A percentile compares a stretch with the other conserved stretches of the same genome.
These are phyloP conservation scores for Glandiceps talaboti DNA, from an alignment of 53 echinoderm and acorn worm species.

Conservation along the genomic window DNA sequence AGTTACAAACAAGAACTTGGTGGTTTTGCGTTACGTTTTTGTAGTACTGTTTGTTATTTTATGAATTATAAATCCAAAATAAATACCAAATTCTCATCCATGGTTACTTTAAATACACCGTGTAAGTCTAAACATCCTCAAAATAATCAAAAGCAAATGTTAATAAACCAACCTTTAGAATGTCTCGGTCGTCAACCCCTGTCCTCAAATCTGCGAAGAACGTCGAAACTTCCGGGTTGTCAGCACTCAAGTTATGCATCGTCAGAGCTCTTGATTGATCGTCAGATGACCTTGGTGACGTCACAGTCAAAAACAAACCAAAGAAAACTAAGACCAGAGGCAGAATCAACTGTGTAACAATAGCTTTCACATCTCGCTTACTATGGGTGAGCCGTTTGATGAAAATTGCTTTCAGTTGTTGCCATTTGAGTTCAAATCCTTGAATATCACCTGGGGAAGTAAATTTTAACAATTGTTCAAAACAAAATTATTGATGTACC, in stretches of 20 bases:
- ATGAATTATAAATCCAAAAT: no score
- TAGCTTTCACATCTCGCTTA: constrained; percentile 65
- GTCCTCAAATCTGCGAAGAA: constrained; percentile 71
- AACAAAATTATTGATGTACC: no score
- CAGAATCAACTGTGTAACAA: constrained; percentile 72
- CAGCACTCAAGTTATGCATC: constrained; percentile 37
- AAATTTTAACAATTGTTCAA: no score
- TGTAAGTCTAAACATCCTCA: no score
- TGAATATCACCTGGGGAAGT: constrained; percentile 54
- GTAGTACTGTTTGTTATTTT: no score
- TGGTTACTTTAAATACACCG: no score
- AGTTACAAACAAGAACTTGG: no score
- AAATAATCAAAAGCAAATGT: no score
- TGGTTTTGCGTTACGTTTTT: no score
- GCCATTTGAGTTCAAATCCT: constrained; percentile 49
- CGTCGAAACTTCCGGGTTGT: constrained; percentile 30
- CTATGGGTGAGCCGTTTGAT: constrained; percentile 75
- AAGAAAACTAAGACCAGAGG: constrained; percentile 74
- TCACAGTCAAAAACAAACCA: constrained; percentile 64
- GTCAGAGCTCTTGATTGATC: constrained; percentile 50
- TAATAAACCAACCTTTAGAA: constrained; percentile 49
- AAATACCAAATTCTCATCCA: no score
- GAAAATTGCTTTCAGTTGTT: constrained; percentile 74
- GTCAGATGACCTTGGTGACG: constrained; percentile 15
- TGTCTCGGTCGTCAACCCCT: no score